Conservation (phyloP, 2,797 vertebrate genomes). For the Paguma larvata region DNA sequence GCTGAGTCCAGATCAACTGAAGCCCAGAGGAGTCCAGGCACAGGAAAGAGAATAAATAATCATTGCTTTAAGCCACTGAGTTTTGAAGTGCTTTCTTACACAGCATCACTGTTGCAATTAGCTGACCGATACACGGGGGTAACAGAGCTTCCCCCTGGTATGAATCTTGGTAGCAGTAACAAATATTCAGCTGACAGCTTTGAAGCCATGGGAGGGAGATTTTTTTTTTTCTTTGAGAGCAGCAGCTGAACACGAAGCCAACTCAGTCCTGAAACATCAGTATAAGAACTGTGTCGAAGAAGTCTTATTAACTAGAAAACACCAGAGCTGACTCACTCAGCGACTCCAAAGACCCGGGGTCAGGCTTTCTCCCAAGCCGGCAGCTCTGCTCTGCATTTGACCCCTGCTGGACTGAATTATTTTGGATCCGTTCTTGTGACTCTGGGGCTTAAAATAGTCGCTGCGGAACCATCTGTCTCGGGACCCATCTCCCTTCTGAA, state of each 20-base stretch:
- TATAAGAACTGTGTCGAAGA: background rate
- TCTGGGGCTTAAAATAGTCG: conserved; percentile 81
- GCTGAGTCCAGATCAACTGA: background rate
- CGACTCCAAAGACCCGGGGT: background rate
- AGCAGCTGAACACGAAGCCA: background rate
- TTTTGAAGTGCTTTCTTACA: background rate
- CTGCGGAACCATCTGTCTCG: conserved; percentile 81
- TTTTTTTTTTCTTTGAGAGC: background rate
- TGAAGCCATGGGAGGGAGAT: background rate
- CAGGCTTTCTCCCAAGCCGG: conserved; percentile 44
- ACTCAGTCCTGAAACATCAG: background rate
- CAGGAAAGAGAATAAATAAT: background rate
- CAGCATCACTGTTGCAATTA: background rate
- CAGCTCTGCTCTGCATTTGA: conserved; percentile 68
- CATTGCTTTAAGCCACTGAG: background rate
- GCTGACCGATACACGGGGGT: background rate
- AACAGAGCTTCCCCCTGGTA: background rate
- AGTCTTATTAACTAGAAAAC: conserved; percentile 21
- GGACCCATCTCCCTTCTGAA: conserved; percentile 77
- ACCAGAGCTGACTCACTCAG: background rate
- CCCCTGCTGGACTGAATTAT: conserved; percentile 77
- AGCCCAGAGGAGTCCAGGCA: background rate
- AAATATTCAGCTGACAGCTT: background rate
- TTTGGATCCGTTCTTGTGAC: conserved; percentile 73
- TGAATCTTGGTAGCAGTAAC: background rate